These are phyloP conservation scores for Calyptommatus sinebrachiatus DNA, from an alignment of 2,113 vertebrate species.

Conservation along the genomic window DNA sequence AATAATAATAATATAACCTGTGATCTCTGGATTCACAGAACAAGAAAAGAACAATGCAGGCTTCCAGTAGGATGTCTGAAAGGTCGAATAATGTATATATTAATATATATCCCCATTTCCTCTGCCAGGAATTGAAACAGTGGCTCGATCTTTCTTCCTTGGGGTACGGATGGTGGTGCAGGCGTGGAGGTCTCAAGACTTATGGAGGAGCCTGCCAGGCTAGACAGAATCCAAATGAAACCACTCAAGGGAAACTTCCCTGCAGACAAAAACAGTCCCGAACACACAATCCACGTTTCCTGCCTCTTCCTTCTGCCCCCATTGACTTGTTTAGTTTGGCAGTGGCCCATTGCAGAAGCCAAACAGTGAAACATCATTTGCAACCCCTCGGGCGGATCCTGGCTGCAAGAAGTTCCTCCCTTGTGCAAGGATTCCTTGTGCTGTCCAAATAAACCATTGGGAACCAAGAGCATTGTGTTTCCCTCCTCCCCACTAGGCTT, in stretches of 20 bases:
- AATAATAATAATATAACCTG: constrained; percentile 59
- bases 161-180: constrained; percentile 17
- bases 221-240: constrained; percentile 76
- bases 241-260: constrained; percentile 78
- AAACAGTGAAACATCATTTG: constrained; percentile 29
- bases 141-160: constrained; percentile 15
- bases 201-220: constrained; percentile 41
- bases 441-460: constrained; percentile 47
- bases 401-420: neutral
- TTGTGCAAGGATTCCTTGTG: neutral
- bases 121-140: neutral
- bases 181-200: constrained; percentile 28
- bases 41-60: constrained; percentile 41
- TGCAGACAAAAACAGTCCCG: constrained; percentile 66
- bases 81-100: constrained; percentile 11
- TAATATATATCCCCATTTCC: neutral
- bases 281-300: neutral
- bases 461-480: neutral
- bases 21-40: constrained; percentile 56
- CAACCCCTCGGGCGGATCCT: constrained; percentile 37
- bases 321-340: constrained; percentile 71
- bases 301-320: constrained; percentile 45
- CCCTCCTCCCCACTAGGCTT: neutral
- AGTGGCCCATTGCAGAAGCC: constrained; percentile 55
- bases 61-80: constrained; percentile 24